Percentiles rank a stretch among this genome's conserved stretches.
phyloP scores from a whole-genome alignment of 2,797 vertebrate species.

The Acridotheres tristis region DNA sequence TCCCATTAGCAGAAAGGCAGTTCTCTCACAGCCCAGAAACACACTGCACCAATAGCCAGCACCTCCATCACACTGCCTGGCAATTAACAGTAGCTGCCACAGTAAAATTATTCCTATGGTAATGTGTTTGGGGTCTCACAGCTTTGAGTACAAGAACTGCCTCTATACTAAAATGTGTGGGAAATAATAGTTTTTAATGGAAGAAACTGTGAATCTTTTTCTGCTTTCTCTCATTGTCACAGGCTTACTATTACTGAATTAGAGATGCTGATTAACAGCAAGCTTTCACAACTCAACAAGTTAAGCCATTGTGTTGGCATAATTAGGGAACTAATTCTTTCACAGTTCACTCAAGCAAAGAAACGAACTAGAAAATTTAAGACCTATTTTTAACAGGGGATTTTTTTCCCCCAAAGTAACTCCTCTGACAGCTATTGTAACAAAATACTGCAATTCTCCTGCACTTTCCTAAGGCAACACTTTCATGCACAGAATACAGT shows the following conservation, averaged over 20 bases:
- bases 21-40: neutral
- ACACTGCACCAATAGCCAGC: neutral
- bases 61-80: neutral
- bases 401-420: neutral
- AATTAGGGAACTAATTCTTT: slow-evolving; percentile 55
- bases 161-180: neutral
- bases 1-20: neutral
- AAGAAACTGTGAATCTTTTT: neutral
- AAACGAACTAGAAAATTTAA: slow-evolving; percentile 26
- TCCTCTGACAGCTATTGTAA: neutral
- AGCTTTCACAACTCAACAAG: neutral
- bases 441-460: neutral
- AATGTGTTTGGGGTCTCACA: neutral
- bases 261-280: slow-evolving; percentile 38
- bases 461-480: neutral
- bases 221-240: slow-evolving; percentile 14
- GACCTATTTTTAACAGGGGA: slow-evolving; percentile 4
- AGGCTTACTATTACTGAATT: neutral
- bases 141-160: neutral
- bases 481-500: neutral
- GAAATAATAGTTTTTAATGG: neutral
- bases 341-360: neutral
- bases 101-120: neutral
- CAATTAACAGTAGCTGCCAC: neutral
- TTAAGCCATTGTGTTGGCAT: slow-evolving; percentile 26